Conservation (phyloP, 37 sponge, comb jelly and placozoan genomes). For the Sycon ciliatum region DNA sequence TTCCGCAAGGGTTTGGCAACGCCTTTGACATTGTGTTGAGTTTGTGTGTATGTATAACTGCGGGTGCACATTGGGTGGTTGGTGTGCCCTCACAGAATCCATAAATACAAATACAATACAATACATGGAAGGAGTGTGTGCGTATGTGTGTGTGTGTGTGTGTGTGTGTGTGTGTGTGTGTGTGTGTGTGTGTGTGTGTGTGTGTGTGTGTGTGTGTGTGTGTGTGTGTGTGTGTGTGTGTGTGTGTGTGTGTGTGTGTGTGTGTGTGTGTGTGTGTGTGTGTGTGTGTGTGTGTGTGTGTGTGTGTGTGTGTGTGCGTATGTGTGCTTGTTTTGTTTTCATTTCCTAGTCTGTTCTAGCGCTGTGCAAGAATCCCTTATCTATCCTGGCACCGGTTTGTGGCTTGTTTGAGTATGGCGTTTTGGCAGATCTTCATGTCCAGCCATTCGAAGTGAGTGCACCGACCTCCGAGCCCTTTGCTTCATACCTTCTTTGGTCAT, state of each 20-base stretch:
- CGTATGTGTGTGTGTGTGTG: slow-evolving; percentile 26
- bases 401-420: too few species aligned
- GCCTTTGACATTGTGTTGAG: too few species aligned
- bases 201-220: slow-evolving; percentile 16
- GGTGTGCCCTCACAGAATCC: neutral
- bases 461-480: too few species aligned
- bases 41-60: too few species aligned
- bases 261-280: neutral
- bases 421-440: too few species aligned
- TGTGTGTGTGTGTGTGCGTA: slow-evolving; percentile 10
- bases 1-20: too few species aligned
- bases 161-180: slow-evolving; percentile 24
- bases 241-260: neutral
- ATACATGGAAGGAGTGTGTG: neutral
- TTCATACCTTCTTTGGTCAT: too few species aligned
- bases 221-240: neutral
- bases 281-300: slow-evolving; percentile 11
- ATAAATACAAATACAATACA: neutral
- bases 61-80: neutral
- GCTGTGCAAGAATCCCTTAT: too few species aligned
- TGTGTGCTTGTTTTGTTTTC: slow-evolving; percentile 5
- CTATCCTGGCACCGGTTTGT: too few species aligned
- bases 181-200: slow-evolving; percentile 21
- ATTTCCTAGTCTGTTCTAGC: too few species aligned
- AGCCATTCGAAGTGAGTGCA: too few species aligned